Base-by-base conservation (phyloP, 1,140 invertebrate genomes). In the Eupristina koningsbergeri region DNA sequence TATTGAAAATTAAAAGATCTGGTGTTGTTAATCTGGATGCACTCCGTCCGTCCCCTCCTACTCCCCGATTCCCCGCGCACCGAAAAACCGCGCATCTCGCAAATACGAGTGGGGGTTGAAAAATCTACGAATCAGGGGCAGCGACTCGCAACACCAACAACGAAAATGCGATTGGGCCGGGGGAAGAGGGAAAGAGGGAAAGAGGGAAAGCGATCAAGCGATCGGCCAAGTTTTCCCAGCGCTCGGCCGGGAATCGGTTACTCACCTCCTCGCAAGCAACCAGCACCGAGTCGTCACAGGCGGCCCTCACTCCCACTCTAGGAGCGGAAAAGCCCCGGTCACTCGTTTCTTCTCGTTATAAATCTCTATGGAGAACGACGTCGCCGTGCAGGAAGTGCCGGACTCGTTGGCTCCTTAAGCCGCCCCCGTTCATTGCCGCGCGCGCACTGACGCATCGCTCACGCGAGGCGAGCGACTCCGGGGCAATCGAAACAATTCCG, bases 1-100 rank as follows among this genome's bases (percentile, higher is more conserved):
- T 90, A 90, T 87, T 89, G 81, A 85, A 85, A 84, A 82, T 19
- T 11, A 63, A 39, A 36, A 39, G 0, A 39, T 31, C 71, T 73
- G 36, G 50, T 81, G 58, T 41, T 45, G 39, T 81, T 61, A 67
- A 0, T 64, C 0, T 45, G 19, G 26, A 6, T 26, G 53, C 53
- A 58, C 53, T 22, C 13, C 53, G 50, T 9, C 41, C 2, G 19
- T 19, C 53, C 26, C 26, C 26, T 26, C 53, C 53, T 7, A 58
- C 26, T 22, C 53, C 2, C 5, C 53, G 53, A 45, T n/a, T n/a
- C n/a, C n/a, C n/a, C n/a, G n/a, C n/a, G n/a, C n/a, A n/a, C n/a
- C 41, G 41, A 45, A 11, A 45, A 45, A 45, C 6, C 5, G 41
- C 41, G 41, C 5, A 5, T 5, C 41, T 45, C 50, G 50, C 19